A percentile compares a stretch with the other conserved stretches of the same genome.
Conservation (phyloP, 2,888 invertebrate species). For the Catocala nupta region DNA sequence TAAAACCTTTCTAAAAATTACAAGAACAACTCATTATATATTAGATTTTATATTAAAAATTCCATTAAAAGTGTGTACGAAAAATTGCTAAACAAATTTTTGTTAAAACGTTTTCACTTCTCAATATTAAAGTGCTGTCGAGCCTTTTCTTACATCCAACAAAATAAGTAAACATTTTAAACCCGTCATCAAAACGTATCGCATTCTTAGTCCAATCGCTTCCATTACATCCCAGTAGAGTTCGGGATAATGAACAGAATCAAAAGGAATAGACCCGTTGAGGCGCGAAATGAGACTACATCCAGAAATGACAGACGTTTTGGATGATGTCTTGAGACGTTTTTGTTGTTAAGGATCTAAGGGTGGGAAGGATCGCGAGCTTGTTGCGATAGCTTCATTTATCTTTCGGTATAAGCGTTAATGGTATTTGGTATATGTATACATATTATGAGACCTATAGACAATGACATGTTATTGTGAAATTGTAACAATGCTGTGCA, state of each 20-base stretch:
- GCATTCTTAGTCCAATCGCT: conserved; percentile 35
- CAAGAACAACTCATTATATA: no score
- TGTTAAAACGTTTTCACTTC: no score
- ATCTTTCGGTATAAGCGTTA: background rate
- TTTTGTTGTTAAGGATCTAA: conserved; percentile 50
- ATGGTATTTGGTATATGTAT: no score
- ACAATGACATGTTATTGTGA: no score
- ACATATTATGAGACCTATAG: no score
- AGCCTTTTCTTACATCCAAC: background rate
- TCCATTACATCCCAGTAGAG: conserved; percentile 40
- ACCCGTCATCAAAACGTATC: conserved; percentile 30
- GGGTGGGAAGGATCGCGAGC: conserved; percentile 13
- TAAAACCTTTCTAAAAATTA: no score
- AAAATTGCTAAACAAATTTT: no score
- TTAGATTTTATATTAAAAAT: no score
- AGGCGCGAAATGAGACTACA: conserved; percentile 75
- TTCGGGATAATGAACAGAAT: conserved; percentile 66
- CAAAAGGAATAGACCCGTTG: conserved; percentile 67
- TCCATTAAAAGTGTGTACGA: no score
- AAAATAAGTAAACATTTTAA: conserved; percentile 24
- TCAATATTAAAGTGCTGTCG: background rate
- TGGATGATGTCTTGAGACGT: conserved; percentile 54
- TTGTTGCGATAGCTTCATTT: conserved; percentile 2
- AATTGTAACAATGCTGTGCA: no score
- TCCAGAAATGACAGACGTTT: conserved; percentile 69